Evolutionary conservation across 2,797 vertebrate genomes (phyloP).

Genomic region (Xiphorhynchus erythropygius): DNA sequence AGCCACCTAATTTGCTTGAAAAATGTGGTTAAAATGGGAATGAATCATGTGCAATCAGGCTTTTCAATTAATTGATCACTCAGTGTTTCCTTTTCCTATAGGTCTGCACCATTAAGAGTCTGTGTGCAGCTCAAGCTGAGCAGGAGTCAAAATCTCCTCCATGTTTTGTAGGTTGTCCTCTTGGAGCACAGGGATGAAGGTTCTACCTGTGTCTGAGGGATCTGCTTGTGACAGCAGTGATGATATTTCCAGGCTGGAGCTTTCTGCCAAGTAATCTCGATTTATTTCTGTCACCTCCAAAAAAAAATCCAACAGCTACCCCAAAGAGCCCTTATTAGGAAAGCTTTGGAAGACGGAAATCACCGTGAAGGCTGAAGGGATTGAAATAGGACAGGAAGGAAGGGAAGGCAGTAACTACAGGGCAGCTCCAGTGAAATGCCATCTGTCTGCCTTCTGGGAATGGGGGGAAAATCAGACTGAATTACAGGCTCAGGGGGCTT

Average conservation of each 20-base stretch:
- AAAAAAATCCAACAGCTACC: not conserved
- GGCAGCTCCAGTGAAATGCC: not conserved
- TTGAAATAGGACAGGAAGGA: not conserved
- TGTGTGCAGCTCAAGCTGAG: not conserved
- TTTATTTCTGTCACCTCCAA: not conserved
- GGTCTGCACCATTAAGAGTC: rapidly evolving
- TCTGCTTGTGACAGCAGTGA: not conserved
- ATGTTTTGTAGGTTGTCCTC: not conserved
- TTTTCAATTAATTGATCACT: not conserved
- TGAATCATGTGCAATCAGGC: not conserved
- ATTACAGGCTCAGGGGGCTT: not conserved
- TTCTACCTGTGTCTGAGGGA: not conserved
- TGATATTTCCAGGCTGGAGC: not conserved
- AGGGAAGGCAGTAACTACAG: not conserved
- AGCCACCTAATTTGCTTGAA: not conserved
- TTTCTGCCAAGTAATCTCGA: not conserved
- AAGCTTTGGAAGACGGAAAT: not conserved
- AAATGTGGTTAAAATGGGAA: not conserved
- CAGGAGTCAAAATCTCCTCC: not conserved
- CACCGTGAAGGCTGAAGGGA: not conserved
- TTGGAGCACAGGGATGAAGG: not conserved
- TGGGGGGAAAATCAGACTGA: not conserved
- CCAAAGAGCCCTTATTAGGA: not conserved
- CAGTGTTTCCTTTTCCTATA: not conserved
- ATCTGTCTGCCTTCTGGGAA: not conserved